A percentile compares a stretch with the other conserved stretches of the same genome.
These are phyloP conservation scores for Aphyosemion australe DNA, from an alignment of 2,113 vertebrate genomes.

Conservation along the genomic window DNA sequence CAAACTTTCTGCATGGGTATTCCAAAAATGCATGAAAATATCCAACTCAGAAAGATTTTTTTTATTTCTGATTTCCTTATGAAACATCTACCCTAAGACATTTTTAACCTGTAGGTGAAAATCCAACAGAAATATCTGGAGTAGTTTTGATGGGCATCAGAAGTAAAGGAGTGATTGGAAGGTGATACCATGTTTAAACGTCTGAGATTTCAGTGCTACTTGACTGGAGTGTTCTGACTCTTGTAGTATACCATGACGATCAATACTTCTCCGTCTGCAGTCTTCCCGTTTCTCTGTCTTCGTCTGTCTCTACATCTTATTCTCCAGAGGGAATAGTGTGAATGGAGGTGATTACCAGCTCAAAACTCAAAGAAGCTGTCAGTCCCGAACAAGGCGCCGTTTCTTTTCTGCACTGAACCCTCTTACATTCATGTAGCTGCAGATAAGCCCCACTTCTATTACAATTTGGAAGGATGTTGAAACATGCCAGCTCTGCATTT, in stretches of 20 bases:
- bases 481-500: conserved; percentile 14
- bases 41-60: too few relatives aligned
- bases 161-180: neutral
- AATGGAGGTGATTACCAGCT: conserved; percentile 28
- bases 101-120: too few relatives aligned
- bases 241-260: neutral
- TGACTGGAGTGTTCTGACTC: neutral
- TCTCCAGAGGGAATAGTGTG: conserved; percentile 18
- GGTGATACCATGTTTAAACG: conserved; percentile 2
- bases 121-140: too few relatives aligned
- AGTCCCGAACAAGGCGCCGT: conserved; percentile 15
- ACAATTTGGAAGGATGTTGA: conserved; percentile 21
- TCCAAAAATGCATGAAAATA: too few relatives aligned
- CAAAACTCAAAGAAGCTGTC: conserved; percentile 32
- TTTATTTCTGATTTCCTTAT: too few relatives aligned
- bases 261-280: neutral
- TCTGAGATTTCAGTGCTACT: too few relatives aligned
- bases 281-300: neutral
- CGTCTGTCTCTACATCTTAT: neutral
- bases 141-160: too few relatives aligned
- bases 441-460: conserved; percentile 6
- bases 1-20: too few relatives aligned
- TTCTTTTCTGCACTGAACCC: conserved; percentile 15
- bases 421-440: conserved; percentile 14
- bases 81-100: too few relatives aligned